A percentile compares a stretch with the other conserved stretches of the same genome.
Evolutionary conservation across 92 coral and sea anemone genomes (phyloP).

Genomic region (Zoanthus sansibaricus): DNA sequence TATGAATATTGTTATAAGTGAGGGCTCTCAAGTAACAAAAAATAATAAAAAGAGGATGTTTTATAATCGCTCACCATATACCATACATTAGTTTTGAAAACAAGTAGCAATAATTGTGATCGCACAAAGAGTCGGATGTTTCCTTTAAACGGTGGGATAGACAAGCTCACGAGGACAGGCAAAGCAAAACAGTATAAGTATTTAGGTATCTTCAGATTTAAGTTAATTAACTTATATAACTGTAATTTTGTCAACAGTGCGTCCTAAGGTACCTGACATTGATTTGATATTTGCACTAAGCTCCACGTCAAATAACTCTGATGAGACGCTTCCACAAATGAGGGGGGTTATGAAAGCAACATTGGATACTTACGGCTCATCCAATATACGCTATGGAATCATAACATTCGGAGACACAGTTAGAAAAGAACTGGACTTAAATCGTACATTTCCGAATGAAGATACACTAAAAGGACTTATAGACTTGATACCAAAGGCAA

Average conservation of each 20-base stretch:
- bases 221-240: background rate
- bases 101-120: too few species aligned
- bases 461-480: conserved; percentile 60
- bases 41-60: too few species aligned
- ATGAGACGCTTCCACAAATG: conserved; percentile 64
- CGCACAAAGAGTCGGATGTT: too few species aligned
- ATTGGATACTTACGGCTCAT: conserved; percentile 70
- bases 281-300: conserved; percentile 87
- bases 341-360: conserved; percentile 72
- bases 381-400: conserved; percentile 77
- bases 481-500: conserved; percentile 59
- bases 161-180: too few species aligned
- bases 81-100: too few species aligned
- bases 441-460: conserved; percentile 63
- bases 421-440: conserved; percentile 66
- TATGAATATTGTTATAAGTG: too few species aligned
- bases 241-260: conserved; percentile 54
- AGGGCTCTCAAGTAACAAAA: too few species aligned
- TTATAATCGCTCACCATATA: too few species aligned
- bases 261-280: conserved; percentile 70
- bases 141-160: too few species aligned
- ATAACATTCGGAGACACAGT: conserved; percentile 76
- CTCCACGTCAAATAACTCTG: conserved; percentile 71
- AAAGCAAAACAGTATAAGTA: too few species aligned
- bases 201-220: background rate